Percentiles rank a stretch among this genome's conserved stretches.
Evolutionary conservation across 2,113 vertebrate genomes (phyloP).

Genomic region (Carlito syrichta): DNA sequence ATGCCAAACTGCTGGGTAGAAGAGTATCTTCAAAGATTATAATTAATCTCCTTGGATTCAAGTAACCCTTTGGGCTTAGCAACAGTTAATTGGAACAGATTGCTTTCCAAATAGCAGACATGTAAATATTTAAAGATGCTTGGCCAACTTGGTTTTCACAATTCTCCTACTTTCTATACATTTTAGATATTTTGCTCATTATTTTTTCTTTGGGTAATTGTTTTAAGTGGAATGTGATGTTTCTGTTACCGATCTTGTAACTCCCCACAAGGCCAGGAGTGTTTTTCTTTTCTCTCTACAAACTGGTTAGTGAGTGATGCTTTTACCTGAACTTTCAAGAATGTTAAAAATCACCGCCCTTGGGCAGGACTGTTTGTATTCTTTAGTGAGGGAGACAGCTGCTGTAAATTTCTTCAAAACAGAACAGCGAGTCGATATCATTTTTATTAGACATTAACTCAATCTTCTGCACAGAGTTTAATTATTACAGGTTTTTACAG

Average conservation of each 20-base stretch:
- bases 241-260: not conserved
- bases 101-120: slow-evolving; percentile 68
- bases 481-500: not conserved
- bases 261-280: rapidly evolving
- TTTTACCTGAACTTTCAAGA: not conserved
- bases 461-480: not conserved
- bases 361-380: not conserved
- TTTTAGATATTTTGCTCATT: not conserved
- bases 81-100: slow-evolving; percentile 76
- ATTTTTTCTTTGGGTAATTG: slow-evolving; percentile 42
- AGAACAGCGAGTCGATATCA: rapidly evolving
- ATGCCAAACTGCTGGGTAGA: slow-evolving; percentile 51
- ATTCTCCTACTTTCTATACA: slow-evolving; percentile 20
- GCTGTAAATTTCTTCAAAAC: not conserved
- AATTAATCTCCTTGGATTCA: slow-evolving; percentile 79
- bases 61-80: slow-evolving; percentile 68
- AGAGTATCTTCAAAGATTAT: slow-evolving; percentile 55
- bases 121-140: slow-evolving; percentile 73
- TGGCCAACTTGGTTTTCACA: slow-evolving; percentile 41
- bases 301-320: not conserved
- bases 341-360: rapidly evolving
- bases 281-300: not conserved
- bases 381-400: not conserved
- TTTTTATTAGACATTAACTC: not conserved
- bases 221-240: not conserved